These are phyloP conservation scores for Nemotelus nigrinus DNA, from an alignment of 2,888 invertebrate species.

Conservation along the genomic window DNA sequence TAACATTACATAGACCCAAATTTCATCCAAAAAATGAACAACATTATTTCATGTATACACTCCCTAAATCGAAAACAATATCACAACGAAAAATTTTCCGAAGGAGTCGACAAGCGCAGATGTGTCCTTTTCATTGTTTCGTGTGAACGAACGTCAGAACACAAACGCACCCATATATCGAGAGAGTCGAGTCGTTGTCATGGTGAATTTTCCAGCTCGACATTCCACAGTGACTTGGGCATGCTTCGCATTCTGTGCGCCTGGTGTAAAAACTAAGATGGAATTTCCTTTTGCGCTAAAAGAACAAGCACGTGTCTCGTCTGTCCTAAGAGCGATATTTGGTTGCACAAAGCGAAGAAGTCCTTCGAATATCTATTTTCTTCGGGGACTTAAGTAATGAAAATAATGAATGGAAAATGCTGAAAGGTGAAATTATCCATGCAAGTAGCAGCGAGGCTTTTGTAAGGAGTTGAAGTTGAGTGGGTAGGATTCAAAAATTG, in stretches of 20 bases:
- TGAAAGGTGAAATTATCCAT: constrained; percentile 16
- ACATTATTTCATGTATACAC: too few species aligned
- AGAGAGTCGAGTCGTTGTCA: constrained; percentile 43
- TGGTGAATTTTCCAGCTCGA: constrained; percentile 54
- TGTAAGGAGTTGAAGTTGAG: too few species aligned
- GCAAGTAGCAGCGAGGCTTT: not conserved
- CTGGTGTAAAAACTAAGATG: constrained; percentile 60
- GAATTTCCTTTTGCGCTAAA: constrained; percentile 63
- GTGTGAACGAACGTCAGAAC: not conserved
- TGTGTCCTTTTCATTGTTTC: not conserved
- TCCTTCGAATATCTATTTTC: constrained; percentile 28
- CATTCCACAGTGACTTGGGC: constrained; percentile 17
- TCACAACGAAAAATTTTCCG: too few species aligned
- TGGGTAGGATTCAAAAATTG: too few species aligned
- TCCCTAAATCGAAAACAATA: too few species aligned
- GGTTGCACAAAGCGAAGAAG: constrained; percentile 17
- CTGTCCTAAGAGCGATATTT: not conserved
- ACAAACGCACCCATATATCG: constrained; percentile 5
- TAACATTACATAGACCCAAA: too few species aligned
- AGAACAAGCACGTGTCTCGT: constrained; percentile 49
- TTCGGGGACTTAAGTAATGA: not conserved
- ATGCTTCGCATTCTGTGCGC: constrained; percentile 54
- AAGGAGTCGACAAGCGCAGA: not conserved
- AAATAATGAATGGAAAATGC: constrained; percentile 13
- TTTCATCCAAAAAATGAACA: too few species aligned